Conservation (phyloP, 2,797 vertebrate species). For the Myotis pilosus region DNA sequence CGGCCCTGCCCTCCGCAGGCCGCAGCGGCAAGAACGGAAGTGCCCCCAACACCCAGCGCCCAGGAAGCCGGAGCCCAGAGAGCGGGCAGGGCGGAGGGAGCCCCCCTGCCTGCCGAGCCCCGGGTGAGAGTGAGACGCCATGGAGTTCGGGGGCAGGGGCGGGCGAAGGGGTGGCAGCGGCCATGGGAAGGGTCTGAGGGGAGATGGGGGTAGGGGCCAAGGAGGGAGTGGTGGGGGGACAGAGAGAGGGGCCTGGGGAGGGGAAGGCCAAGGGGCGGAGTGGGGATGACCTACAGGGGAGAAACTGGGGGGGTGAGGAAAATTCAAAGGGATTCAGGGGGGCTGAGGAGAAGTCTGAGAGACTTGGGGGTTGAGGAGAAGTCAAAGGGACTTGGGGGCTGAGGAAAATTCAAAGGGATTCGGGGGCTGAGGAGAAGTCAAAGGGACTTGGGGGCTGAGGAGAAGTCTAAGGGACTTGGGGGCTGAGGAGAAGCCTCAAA, state of each 20-base stretch:
- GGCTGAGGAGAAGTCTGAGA: no score
- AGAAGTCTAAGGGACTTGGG: no score
- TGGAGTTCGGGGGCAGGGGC: background rate
- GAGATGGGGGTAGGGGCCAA: background rate
- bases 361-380: no score
- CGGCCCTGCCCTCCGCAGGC: background rate
- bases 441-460: no score
- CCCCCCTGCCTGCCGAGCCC: background rate
- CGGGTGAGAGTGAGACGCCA: background rate
- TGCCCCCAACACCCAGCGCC: background rate
- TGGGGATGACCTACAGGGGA: background rate
- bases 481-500: no score
- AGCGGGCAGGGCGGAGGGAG: background rate
- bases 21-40: background rate
- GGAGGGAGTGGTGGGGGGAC: no score
- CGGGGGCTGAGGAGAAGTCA: no score
- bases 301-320: no score
- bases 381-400: no score
- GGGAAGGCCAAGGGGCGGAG: no score
- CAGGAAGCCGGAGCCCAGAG: background rate
- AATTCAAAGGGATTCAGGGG: background rate
- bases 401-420: no score
- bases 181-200: background rate
- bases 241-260: background rate
- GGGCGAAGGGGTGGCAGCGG: no score